These are phyloP conservation scores for Bujurquina vittata DNA, from an alignment of 2,113 vertebrate species.

Conservation along the genomic window DNA sequence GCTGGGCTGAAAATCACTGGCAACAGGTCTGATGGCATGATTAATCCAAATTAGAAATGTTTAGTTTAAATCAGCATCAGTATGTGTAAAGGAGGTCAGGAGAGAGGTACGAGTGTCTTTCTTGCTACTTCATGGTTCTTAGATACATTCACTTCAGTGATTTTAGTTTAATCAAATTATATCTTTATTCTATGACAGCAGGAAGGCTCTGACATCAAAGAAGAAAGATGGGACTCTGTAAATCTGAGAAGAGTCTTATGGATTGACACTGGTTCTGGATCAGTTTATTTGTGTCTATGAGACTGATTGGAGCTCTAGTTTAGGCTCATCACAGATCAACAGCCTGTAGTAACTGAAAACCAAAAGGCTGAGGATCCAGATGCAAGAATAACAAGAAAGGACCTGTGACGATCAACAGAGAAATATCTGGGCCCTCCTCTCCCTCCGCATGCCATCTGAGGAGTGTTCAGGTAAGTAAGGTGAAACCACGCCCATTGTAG, in stretches of 20 bases:
- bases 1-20: too few species aligned
- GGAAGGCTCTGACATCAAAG: neutral
- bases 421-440: too few species aligned
- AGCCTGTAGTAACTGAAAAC: constrained; percentile 31
- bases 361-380: neutral
- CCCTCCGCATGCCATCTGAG: too few species aligned
- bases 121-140: neutral
- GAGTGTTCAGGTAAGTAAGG: too few species aligned
- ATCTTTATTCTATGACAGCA: neutral
- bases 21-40: too few species aligned
- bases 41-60: too few species aligned
- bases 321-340: neutral
- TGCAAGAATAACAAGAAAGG: too few species aligned
- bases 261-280: constrained; percentile 1
- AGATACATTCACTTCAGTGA: neutral
- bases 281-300: neutral
- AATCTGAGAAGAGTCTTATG: neutral
- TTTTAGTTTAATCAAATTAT: neutral
- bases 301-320: constrained; percentile 5
- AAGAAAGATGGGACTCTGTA: neutral
- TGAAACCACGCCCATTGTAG: too few species aligned
- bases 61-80: too few species aligned
- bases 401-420: too few species aligned
- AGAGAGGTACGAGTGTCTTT: neutral
- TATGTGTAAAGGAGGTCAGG: too few species aligned